Percentiles rank a stretch among this genome's conserved stretches.
These are phyloP conservation scores for Leptarthrus brevirostris DNA, from an alignment of 2,888 invertebrate species.

Conservation along the genomic window DNA sequence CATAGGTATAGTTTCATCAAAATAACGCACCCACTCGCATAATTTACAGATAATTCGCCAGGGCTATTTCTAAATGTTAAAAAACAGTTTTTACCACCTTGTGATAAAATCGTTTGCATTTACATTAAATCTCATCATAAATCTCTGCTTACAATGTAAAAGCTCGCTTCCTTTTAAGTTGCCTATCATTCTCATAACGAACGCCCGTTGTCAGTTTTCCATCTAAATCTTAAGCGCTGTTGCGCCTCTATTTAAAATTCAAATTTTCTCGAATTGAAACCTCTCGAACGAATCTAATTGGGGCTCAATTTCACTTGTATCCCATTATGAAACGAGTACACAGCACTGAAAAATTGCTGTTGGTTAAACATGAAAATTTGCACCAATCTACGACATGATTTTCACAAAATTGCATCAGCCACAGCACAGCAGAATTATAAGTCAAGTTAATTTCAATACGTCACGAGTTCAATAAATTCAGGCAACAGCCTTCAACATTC, in stretches of 20 bases:
- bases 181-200: neutral
- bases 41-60: too few relatives aligned
- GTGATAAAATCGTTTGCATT: too few relatives aligned
- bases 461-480: constrained; percentile 42
- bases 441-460: constrained; percentile 21
- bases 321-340: constrained; percentile 21
- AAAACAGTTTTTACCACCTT: too few relatives aligned
- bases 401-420: constrained; percentile 33
- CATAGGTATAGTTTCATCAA: too few relatives aligned
- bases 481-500: constrained; percentile 25
- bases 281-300: constrained; percentile 19
- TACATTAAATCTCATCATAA: neutral
- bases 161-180: neutral
- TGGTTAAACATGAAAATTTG: neutral
- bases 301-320: constrained; percentile 39
- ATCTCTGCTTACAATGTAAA: neutral
- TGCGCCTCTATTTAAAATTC: constrained; percentile 20
- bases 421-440: constrained; percentile 15
- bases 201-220: neutral
- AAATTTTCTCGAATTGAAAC: constrained; percentile 19
- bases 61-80: too few relatives aligned
- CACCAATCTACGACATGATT: constrained; percentile 24
- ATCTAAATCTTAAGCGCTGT: neutral
- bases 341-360: neutral
- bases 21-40: too few relatives aligned